Evolutionary conservation across 2,888 invertebrate species (phyloP).

Genomic region (Tupiocoris notatus): DNA sequence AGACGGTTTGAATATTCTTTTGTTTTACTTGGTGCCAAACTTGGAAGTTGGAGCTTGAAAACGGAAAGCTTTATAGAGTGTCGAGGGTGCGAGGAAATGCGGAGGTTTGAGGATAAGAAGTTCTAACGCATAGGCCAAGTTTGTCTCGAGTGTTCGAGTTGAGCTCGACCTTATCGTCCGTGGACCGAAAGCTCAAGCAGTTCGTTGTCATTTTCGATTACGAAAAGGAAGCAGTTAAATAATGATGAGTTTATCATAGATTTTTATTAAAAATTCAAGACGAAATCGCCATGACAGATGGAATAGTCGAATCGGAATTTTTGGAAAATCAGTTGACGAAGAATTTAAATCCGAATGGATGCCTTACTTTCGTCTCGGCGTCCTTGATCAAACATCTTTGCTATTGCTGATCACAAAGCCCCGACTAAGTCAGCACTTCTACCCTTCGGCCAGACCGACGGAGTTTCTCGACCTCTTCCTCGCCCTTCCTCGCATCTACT

Average conservation of each 20-base stretch:
- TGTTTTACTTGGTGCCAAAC: constrained; percentile 29
- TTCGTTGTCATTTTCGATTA: neutral
- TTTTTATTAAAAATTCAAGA: too few species aligned
- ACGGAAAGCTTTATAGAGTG: constrained; percentile 1
- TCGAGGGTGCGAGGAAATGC: neutral
- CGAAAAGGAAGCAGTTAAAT: neutral
- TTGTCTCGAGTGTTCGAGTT: constrained; percentile 1
- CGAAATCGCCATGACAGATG: too few species aligned
- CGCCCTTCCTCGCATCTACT: constrained; percentile 24
- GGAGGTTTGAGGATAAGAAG: neutral
- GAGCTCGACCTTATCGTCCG: constrained; percentile 28
- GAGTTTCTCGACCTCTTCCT: neutral
- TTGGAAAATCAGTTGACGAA: too few species aligned
- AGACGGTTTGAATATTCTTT: constrained; percentile 22
- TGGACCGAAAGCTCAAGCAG: constrained; percentile 31
- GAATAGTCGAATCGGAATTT: too few species aligned
- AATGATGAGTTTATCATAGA: too few species aligned
- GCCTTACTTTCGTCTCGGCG: too few species aligned
- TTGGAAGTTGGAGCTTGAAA: neutral
- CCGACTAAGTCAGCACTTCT: neutral
- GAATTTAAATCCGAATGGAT: too few species aligned
- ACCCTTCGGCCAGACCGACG: neutral
- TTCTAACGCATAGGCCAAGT: constrained; percentile 15
- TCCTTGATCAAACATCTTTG: too few species aligned
- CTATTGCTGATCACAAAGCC: too few species aligned